Evolutionary conservation across 2,113 vertebrate genomes (phyloP).

Genomic region (Saccopteryx leptura): DNA sequence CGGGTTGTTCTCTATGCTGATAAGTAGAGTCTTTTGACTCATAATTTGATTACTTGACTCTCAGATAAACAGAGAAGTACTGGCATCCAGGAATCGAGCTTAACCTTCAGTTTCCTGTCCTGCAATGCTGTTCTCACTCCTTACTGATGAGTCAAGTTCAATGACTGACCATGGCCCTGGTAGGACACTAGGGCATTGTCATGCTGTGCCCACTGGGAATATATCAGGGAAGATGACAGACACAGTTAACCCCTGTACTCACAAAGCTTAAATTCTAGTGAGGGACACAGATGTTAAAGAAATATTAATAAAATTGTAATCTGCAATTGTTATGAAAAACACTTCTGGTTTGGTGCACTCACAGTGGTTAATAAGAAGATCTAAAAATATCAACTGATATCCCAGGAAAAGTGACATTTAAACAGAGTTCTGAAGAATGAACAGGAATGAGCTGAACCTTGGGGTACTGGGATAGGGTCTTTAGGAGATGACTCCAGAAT

Average conservation of each 20-base stretch:
- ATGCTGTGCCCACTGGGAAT: not conserved
- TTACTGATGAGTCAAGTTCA: not conserved
- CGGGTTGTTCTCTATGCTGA: not conserved
- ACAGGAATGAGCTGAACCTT: not conserved
- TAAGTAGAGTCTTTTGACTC: not conserved
- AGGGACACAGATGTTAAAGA: not conserved
- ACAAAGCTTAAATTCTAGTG: not conserved
- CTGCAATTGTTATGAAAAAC: not conserved
- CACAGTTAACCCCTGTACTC: rapidly evolving
- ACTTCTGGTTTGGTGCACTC: not conserved
- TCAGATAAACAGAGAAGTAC: not conserved
- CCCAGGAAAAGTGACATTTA: not conserved
- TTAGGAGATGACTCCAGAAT: not conserved
- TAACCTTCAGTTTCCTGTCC: not conserved
- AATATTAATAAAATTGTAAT: not conserved
- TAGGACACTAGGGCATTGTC: rapidly evolving
- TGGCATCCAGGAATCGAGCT: not conserved
- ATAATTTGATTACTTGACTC: not conserved
- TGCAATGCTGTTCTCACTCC: not conserved
- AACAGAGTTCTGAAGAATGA: not conserved
- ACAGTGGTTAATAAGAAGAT: not conserved
- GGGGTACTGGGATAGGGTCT: not conserved
- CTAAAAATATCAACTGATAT: not conserved
- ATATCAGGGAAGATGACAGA: not conserved
- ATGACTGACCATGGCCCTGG: no score